Evolutionary conservation across 2,888 invertebrate species (phyloP).

Genomic region (Orthosia cruda): DNA sequence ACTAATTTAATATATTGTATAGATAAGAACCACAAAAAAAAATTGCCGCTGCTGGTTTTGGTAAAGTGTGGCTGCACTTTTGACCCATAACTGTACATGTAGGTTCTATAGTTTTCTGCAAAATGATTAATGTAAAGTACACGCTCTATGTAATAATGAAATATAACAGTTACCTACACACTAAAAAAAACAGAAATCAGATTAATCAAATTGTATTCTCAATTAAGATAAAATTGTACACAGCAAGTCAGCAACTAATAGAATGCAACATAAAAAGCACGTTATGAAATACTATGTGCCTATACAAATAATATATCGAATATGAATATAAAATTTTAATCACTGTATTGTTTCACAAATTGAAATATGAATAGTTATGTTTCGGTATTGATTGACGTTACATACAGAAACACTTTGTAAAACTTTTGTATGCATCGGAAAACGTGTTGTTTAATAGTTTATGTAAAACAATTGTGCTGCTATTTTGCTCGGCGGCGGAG

Average conservation of each 20-base stretch:
- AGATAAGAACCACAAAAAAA: no score
- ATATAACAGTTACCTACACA: not conserved
- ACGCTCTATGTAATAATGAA: not conserved
- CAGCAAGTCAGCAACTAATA: not conserved
- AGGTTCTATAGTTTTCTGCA: not conserved
- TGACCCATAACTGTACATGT: not conserved
- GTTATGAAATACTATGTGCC: constrained; percentile 18
- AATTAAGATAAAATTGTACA: constrained; percentile 4
- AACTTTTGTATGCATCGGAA: constrained; percentile 5
- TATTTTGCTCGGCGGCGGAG: constrained; percentile 41
- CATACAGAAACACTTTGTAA: constrained; percentile 16
- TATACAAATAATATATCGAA: not conserved
- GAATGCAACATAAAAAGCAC: constrained; percentile 3
- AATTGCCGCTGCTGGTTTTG: no score
- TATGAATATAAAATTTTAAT: constrained; percentile 5
- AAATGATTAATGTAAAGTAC: not conserved
- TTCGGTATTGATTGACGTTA: constrained; percentile 19
- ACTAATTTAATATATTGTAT: no score
- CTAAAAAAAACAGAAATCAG: not conserved
- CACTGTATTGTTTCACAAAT: constrained; percentile 6
- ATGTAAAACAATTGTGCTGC: constrained; percentile 16
- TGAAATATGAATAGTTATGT: constrained; percentile 30
- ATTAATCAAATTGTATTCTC: constrained; percentile 2
- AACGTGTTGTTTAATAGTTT: constrained; percentile 7
- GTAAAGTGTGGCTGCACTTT: no score